These are phyloP conservation scores for Bactericera cockerelli DNA, from an alignment of 1,140 invertebrate species.

Conservation along the genomic window DNA sequence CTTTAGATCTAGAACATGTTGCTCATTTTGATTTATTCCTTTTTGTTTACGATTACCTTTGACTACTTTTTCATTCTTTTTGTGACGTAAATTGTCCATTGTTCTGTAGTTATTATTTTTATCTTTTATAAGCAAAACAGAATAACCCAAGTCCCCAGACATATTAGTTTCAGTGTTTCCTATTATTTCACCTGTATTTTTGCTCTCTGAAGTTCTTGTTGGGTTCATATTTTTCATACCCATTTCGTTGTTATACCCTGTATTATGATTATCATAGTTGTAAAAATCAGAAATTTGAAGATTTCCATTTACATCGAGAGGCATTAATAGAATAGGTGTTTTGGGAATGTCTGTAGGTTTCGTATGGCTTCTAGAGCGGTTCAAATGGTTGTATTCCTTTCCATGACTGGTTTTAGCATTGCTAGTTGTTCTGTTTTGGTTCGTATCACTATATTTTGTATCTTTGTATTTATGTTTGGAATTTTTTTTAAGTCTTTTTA, in stretches of 20 bases:
- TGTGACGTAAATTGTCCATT: background rate
- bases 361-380: background rate
- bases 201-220: background rate
- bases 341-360: background rate
- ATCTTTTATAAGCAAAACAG: slow-evolving; percentile 9
- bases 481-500: background rate
- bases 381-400: too few species aligned
- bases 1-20: background rate
- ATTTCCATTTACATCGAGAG: background rate
- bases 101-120: slow-evolving; percentile 8
- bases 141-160: slow-evolving; percentile 2
- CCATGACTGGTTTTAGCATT: too few species aligned
- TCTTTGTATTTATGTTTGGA: background rate
- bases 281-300: too few species aligned
- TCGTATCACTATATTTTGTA: background rate
- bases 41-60: background rate
- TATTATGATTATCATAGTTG: background rate
- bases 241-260: background rate
- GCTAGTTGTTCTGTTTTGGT: too few species aligned
- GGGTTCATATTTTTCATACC: slow-evolving; percentile 2
- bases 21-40: background rate
- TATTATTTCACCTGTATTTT: too few species aligned
- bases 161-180: too few species aligned
- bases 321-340: background rate
- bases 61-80: background rate